Evolutionary conservation across 2,797 vertebrate genomes (phyloP).

Genomic region (Acrossocheilus wenchowensis): DNA sequence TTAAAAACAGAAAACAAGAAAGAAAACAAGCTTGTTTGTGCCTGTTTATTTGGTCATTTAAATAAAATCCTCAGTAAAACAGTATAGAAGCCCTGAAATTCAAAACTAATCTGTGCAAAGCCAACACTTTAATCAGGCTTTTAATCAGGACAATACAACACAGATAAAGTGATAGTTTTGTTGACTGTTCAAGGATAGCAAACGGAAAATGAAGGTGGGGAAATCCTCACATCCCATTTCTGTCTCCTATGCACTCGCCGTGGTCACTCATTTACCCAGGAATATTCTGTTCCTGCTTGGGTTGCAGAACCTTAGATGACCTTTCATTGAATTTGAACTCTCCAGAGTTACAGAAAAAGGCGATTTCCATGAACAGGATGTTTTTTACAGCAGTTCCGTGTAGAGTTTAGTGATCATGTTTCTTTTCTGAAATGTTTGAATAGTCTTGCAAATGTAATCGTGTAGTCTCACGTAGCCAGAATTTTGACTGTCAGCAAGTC

Average conservation of each 20-base stretch:
- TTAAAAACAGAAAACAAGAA: not conserved
- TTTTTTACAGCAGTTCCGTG: not conserved
- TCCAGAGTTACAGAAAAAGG: constrained; percentile 33
- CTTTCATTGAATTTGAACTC: constrained; percentile 6
- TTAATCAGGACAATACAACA: constrained; percentile 13
- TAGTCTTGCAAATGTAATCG: not conserved
- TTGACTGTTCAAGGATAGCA: constrained; percentile 28
- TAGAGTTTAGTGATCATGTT: constrained; percentile 24
- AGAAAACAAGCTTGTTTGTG: constrained; percentile 51
- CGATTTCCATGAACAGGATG: not conserved
- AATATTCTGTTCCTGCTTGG: not conserved
- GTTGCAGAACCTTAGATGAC: constrained; percentile 36
- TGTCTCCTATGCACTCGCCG: not conserved
- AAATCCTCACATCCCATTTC: constrained; percentile 30
- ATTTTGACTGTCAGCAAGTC: not conserved
- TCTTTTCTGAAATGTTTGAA: not conserved
- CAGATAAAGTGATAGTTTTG: constrained; percentile 12
- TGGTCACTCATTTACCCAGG: constrained; percentile 22
- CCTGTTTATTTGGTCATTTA: constrained; percentile 51
- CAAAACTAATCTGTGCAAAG: constrained; percentile 15
- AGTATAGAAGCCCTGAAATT: constrained; percentile 55
- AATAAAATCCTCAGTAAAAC: constrained; percentile 56
- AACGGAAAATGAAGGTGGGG: not conserved
- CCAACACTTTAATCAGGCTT: constrained; percentile 26
- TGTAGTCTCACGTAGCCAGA: not conserved